Evolutionary conservation across 2,797 vertebrate genomes (phyloP).

Genomic region (Myotis findleyi): DNA sequence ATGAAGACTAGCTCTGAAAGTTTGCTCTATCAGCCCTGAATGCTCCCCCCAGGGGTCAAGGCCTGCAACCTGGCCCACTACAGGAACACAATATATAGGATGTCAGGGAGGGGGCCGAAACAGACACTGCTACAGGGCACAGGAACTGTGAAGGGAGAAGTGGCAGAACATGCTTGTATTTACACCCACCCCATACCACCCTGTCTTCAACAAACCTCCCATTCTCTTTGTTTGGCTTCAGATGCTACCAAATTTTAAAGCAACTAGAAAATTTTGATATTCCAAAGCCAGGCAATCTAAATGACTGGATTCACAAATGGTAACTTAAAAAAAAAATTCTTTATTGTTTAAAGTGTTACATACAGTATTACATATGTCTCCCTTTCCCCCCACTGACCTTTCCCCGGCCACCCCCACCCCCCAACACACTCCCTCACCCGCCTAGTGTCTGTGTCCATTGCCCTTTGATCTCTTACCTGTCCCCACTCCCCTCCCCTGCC

Average conservation of each 20-base stretch:
- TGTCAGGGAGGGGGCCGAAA: fast-evolving
- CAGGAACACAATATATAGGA: neutral
- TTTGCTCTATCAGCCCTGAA: neutral
- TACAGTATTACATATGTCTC: too few species aligned
- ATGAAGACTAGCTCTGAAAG: neutral
- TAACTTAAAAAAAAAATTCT: neutral
- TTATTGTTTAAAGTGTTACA: too few species aligned
- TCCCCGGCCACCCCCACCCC: too few species aligned
- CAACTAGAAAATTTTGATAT: neutral
- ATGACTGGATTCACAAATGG: neutral
- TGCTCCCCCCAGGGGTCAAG: neutral
- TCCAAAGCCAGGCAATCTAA: neutral
- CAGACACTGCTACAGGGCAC: neutral
- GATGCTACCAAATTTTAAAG: neutral
- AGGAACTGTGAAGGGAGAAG: neutral
- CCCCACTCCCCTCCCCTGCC: too few species aligned
- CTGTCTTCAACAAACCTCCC: neutral
- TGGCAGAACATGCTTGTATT: neutral
- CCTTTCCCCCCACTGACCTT: too few species aligned
- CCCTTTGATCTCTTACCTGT: too few species aligned
- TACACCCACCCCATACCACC: neutral
- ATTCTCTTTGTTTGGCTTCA: neutral
- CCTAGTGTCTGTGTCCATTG: too few species aligned
- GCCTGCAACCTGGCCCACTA: neutral
- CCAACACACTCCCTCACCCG: too few species aligned